These are phyloP conservation scores for Trichopoda pennipes DNA, from an alignment of 2,888 invertebrate species.

Conservation along the genomic window DNA sequence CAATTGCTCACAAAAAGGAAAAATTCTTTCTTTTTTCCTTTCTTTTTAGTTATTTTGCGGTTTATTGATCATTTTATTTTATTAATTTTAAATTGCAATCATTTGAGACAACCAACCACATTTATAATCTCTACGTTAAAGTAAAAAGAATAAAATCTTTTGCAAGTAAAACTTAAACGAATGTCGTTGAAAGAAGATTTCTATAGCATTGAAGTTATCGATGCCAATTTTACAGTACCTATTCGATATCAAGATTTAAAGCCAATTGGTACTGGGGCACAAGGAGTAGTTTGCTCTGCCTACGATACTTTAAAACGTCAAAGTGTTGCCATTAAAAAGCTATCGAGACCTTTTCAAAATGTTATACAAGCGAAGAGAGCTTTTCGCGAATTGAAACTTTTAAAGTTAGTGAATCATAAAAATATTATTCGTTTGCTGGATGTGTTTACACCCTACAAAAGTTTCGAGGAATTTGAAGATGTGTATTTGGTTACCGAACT, in stretches of 20 bases:
- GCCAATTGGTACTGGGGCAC: slow-evolving; percentile 51
- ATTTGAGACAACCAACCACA: neutral
- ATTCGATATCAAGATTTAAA: slow-evolving; percentile 42
- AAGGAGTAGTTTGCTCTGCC: slow-evolving; percentile 86
- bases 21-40: too few relatives aligned
- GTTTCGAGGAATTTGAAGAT: slow-evolving; percentile 98
- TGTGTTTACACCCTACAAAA: slow-evolving; percentile 98
- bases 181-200: slow-evolving; percentile 30
- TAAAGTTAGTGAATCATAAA: slow-evolving; percentile 99
- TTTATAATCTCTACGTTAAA: neutral
- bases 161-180: neutral
- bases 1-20: too few relatives aligned
- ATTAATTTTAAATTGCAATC: neutral
- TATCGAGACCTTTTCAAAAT: slow-evolving; percentile 99
- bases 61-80: neutral
- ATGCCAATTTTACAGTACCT: slow-evolving; percentile 50
- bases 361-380: slow-evolving; percentile 99
- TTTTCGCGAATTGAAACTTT: slow-evolving; percentile 99
- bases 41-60: slow-evolving; percentile 20
- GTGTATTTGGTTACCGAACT: slow-evolving; percentile 99
- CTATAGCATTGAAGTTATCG: slow-evolving; percentile 36
- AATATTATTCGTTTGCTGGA: slow-evolving; percentile 99
- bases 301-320: slow-evolving; percentile 96
- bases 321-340: slow-evolving; percentile 99
- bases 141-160: neutral